Evolutionary conservation across 2,888 invertebrate genomes (phyloP).

Genomic region (Aspidiotus destructor): DNA sequence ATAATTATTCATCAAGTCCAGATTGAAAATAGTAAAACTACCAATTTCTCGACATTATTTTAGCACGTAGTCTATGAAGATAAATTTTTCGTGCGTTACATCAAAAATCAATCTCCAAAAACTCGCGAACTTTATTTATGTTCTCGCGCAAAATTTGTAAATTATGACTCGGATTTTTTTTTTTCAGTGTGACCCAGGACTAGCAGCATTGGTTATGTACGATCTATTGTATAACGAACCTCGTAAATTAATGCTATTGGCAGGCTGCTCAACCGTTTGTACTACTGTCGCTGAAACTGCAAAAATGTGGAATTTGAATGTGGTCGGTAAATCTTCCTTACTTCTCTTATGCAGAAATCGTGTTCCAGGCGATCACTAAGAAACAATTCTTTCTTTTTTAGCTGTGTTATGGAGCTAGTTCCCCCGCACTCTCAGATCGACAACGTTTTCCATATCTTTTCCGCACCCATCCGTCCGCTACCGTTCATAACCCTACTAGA

Average conservation of each 20-base stretch:
- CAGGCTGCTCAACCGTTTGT: slow-evolving; percentile 97
- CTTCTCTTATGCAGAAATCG: no score
- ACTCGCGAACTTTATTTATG: no score
- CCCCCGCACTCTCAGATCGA: slow-evolving; percentile 93
- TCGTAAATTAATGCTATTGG: slow-evolving; percentile 83
- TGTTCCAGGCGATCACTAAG: no score
- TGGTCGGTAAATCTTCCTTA: slow-evolving; percentile 53
- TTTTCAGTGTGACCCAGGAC: slow-evolving; percentile 91
- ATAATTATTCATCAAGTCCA: no score
- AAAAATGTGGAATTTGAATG: slow-evolving; percentile 99
- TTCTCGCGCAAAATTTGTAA: no score
- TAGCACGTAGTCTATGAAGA: no score
- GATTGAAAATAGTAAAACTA: no score
- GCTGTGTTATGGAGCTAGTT: slow-evolving; percentile 98
- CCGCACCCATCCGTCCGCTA: slow-evolving; percentile 97
- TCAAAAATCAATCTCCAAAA: no score
- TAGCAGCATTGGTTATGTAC: slow-evolving; percentile 97
- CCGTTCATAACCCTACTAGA: slow-evolving; percentile 95
- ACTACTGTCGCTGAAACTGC: slow-evolving; percentile 99
- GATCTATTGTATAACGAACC: slow-evolving; percentile 93
- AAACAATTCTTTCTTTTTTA: slow-evolving; percentile 41
- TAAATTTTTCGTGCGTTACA: no score
- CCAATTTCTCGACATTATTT: no score
- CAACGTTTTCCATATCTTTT: slow-evolving; percentile 95
- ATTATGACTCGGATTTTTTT: slow-evolving; percentile 35